These are phyloP conservation scores for Drosophila suboccidentalis DNA, from an alignment of 2,888 invertebrate species.

Conservation along the genomic window DNA sequence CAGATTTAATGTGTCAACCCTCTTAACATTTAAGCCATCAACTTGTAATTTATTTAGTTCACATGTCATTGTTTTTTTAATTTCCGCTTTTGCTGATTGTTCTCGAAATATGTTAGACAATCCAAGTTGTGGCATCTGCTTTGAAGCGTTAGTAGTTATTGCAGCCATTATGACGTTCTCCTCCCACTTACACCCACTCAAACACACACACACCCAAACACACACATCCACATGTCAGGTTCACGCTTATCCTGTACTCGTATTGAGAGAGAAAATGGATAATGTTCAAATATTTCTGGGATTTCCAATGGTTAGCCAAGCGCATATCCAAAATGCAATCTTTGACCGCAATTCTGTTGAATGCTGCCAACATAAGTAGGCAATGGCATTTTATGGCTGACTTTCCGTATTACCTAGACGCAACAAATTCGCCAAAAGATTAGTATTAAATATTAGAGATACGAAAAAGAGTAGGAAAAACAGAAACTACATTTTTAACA, in stretches of 20 bases:
- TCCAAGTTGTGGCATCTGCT: constrained; percentile 27
- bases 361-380: constrained; percentile 17
- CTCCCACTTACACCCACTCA: neutral
- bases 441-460: too few relatives aligned
- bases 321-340: constrained; percentile 18
- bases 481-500: too few relatives aligned
- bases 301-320: constrained; percentile 13
- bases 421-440: neutral
- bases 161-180: constrained; percentile 17
- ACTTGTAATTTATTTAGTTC: constrained; percentile 18
- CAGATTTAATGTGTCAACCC: constrained; percentile 41
- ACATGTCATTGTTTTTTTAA: constrained; percentile 25
- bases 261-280: neutral
- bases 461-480: too few relatives aligned
- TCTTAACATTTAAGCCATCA: constrained; percentile 10
- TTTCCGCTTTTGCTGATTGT: constrained; percentile 33
- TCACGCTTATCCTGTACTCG: neutral
- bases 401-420: neutral
- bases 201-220: neutral
- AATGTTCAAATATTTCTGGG: constrained; percentile 9
- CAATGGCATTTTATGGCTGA: neutral
- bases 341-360: constrained; percentile 16
- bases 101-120: constrained; percentile 11
- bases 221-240: constrained; percentile 2
- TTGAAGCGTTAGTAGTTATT: constrained; percentile 19